Percentiles rank a stretch among this genome's conserved stretches.
phyloP scores from a whole-genome alignment of 1,140 invertebrate genomes.

The Charaxes varanes region DNA sequence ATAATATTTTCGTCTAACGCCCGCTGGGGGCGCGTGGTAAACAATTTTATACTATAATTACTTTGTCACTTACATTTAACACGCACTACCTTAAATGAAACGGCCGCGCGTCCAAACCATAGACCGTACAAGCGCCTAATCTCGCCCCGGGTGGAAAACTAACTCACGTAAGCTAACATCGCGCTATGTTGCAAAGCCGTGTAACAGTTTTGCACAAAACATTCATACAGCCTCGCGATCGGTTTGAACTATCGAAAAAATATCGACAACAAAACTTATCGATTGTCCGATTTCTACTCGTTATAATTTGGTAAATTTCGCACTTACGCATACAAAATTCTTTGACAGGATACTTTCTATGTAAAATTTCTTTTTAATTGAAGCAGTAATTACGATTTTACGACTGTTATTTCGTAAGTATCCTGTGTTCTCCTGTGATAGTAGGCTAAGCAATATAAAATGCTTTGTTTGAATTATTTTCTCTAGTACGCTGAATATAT shows the following conservation, averaged over 20 bases:
- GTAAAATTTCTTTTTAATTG: conserved; percentile 11
- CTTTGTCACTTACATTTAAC: conserved; percentile 51
- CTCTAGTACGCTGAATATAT: conserved; percentile 9
- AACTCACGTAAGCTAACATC: conserved; percentile 20
- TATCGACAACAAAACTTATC: conserved; percentile 29
- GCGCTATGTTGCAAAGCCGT: conserved; percentile 22
- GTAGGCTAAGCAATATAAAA: conserved; percentile 17
- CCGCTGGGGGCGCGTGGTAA: conserved; percentile 56
- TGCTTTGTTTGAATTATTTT: conserved; percentile 1
- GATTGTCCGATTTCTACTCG: conserved; percentile 21
- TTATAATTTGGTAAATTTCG: conserved; percentile 42
- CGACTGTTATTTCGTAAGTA: conserved; percentile 9
- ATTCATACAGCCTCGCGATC: conserved; percentile 10
- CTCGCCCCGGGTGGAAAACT: not conserved
- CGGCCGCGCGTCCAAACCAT: conserved; percentile 11
- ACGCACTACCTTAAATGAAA: conserved; percentile 26
- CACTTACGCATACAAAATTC: no score
- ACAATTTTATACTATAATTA: conserved; percentile 69
- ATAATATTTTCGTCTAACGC: conserved; percentile 72
- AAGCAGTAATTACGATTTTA: no score
- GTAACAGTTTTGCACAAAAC: conserved; percentile 15
- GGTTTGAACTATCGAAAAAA: conserved; percentile 13
- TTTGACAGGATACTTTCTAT: conserved; percentile 37
- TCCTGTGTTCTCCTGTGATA: conserved; percentile 11
- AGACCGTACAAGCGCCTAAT: no score